Evolutionary conservation across 2,888 invertebrate genomes (phyloP).

Genomic region (Monochamus alternatus): DNA sequence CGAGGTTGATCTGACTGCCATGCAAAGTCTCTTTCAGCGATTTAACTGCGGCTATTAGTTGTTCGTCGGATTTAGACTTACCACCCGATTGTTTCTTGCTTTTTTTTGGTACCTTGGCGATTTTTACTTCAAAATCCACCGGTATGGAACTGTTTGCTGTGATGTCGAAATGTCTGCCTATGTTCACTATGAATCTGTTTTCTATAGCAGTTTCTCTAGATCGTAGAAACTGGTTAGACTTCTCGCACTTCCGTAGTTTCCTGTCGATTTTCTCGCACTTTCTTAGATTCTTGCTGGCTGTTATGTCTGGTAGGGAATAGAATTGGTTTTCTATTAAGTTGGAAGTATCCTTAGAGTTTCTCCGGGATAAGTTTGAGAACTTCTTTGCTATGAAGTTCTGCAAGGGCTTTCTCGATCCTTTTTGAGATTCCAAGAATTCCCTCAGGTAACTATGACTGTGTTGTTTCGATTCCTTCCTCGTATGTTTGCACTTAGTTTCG

Average conservation of each 20-base stretch:
- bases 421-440: constrained; percentile 69
- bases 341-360: constrained; percentile 62
- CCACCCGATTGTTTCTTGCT: constrained; percentile 49
- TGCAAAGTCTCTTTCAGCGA: constrained; percentile 64
- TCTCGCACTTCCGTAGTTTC: constrained; percentile 74
- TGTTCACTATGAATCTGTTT: constrained; percentile 70
- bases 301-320: constrained; percentile 81
- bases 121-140: constrained; percentile 70
- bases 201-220: constrained; percentile 47
- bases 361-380: constrained; percentile 64
- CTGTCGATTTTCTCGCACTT: constrained; percentile 83
- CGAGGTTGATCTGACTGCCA: constrained; percentile 51
- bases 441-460: constrained; percentile 69
- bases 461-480: constrained; percentile 61
- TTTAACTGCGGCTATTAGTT: constrained; percentile 66
- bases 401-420: constrained; percentile 68
- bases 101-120: constrained; percentile 67
- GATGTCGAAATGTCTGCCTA: constrained; percentile 69
- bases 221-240: constrained; percentile 49
- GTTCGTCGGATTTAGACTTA: constrained; percentile 53
- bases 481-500: constrained; percentile 48
- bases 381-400: constrained; percentile 69
- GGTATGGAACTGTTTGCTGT: constrained; percentile 65
- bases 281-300: constrained; percentile 79
- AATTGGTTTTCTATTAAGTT: constrained; percentile 79